Evolutionary conservation across 2,797 vertebrate genomes (phyloP).

Genomic region (Neopelma chrysocephalum): DNA sequence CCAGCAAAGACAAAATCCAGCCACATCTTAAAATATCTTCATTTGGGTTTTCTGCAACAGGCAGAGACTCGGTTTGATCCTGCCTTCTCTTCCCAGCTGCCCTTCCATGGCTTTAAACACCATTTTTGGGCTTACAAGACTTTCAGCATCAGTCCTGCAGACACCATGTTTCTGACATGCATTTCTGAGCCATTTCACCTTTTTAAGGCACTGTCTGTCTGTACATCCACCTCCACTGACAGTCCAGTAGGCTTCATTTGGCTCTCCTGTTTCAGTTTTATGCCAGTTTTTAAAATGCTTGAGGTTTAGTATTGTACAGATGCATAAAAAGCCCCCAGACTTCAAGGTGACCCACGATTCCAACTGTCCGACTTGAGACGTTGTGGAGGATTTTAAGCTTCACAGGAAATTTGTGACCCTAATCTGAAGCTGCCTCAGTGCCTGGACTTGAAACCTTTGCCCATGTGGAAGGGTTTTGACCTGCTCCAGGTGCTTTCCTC

Average conservation of each 20-base stretch:
- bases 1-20: neutral
- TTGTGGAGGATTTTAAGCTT: neutral
- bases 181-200: neutral
- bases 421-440: neutral
- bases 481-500: neutral
- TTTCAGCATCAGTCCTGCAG: neutral
- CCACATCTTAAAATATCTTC: neutral
- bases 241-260: neutral
- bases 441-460: neutral
- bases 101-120: neutral
- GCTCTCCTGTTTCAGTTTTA: neutral
- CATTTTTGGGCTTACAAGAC: neutral
- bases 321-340: neutral
- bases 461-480: neutral
- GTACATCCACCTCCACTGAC: accelerated
- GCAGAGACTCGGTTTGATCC: accelerated
- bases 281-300: neutral
- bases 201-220: neutral
- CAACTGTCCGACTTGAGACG: neutral
- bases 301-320: neutral
- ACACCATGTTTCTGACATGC: accelerated
- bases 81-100: neutral
- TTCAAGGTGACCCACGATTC: accelerated
- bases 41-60: neutral
- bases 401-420: neutral